Percentiles rank a stretch among this genome's conserved stretches.
Conservation (phyloP, 2,888 invertebrate genomes). For the Empis stercorea region DNA sequence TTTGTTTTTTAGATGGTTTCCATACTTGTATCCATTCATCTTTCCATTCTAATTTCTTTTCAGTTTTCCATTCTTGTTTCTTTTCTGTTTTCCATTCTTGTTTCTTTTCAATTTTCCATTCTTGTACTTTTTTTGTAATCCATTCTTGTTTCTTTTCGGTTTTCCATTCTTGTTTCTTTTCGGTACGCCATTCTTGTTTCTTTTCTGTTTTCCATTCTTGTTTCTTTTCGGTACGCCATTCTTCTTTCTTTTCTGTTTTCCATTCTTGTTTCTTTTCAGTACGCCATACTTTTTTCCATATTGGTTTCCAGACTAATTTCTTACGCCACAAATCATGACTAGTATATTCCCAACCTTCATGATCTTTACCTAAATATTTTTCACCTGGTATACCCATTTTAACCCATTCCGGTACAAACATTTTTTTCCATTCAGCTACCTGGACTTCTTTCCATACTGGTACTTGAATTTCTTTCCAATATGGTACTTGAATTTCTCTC, state of each 20-base stretch:
- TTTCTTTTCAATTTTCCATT: constrained; percentile 54
- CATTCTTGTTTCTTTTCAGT: constrained; percentile 61
- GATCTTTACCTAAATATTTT: constrained; percentile 67
- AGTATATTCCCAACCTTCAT: constrained; percentile 71
- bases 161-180: constrained; percentile 57
- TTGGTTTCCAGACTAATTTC: constrained; percentile 53
- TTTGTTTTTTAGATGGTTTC: constrained; percentile 64
- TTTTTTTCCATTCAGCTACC: constrained; percentile 42
- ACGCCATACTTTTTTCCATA: constrained; percentile 67
- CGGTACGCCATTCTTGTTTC: constrained; percentile 70
- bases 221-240: constrained; percentile 60
- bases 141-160: constrained; percentile 54
- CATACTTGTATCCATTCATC: constrained; percentile 63
- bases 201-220: constrained; percentile 48
- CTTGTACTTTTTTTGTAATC: constrained; percentile 54
- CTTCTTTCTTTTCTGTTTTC: constrained; percentile 50
- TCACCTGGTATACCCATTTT: constrained; percentile 62
- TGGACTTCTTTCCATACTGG: constrained; percentile 56
- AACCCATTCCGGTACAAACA: constrained; percentile 50
- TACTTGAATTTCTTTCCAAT: constrained; percentile 60
- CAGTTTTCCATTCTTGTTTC: constrained; percentile 60
- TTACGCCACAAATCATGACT: constrained; percentile 79
- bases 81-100: constrained; percentile 70
- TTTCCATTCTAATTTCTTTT: constrained; percentile 52
- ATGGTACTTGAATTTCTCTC: constrained; percentile 39